These are phyloP conservation scores for Ochropleura plecta DNA, from an alignment of 2,888 invertebrate genomes.

Conservation along the genomic window DNA sequence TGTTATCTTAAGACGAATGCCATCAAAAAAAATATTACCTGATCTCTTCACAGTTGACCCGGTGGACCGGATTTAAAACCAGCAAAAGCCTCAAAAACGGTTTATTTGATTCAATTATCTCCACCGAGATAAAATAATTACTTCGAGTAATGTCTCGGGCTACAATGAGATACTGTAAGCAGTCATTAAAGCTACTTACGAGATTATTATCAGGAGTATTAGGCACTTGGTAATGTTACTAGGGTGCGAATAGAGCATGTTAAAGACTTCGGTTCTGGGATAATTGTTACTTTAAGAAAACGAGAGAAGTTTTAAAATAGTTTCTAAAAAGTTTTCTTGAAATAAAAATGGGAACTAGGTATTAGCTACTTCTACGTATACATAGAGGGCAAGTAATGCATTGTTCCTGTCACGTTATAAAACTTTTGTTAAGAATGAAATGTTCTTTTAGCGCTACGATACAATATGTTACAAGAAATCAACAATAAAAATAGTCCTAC, in stretches of 20 bases:
- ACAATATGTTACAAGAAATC: background rate
- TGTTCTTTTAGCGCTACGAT: background rate
- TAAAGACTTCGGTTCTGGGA: conserved; percentile 36
- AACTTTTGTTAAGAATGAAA: too few relatives aligned
- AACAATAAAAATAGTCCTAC: background rate
- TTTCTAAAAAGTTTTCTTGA: background rate
- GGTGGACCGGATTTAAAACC: conserved; percentile 11
- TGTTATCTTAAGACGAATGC: background rate
- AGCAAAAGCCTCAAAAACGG: conserved; percentile 19
- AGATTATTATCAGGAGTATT: conserved; percentile 59
- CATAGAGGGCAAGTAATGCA: background rate
- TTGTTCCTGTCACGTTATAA: background rate
- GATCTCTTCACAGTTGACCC: background rate
- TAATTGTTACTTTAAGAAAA: conserved; percentile 43
- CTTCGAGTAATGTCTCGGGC: conserved; percentile 36
- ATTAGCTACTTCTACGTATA: background rate
- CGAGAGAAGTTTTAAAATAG: conserved; percentile 25
- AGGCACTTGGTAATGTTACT: conserved; percentile 55
- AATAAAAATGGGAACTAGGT: background rate
- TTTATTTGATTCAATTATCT: conserved; percentile 53
- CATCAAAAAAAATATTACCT: background rate
- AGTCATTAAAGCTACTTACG: conserved; percentile 59
- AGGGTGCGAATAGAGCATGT: conserved; percentile 31
- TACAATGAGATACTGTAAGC: conserved; percentile 46
- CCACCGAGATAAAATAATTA: conserved; percentile 56